Base-by-base conservation (phyloP, 1,140 invertebrate species). In the Papilio aristodemus region DNA sequence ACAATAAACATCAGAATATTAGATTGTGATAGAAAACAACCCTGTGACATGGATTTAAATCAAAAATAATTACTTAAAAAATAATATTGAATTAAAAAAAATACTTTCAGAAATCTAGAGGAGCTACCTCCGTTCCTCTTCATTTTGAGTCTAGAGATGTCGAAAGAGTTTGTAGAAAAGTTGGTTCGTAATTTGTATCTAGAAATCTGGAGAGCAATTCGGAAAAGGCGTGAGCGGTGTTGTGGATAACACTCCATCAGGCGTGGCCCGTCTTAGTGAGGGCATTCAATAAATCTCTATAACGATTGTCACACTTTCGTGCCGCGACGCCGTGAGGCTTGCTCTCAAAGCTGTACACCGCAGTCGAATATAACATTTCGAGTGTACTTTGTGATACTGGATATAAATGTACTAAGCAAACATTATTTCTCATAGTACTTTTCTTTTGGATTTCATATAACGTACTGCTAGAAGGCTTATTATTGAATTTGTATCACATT, bases 251-350 rank as follows among this genome's bases (percentile, higher is more conserved):
- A 19, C 9, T 38, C 36, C 36, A 38, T 62, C 59, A 62, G 32
- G 8, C 17, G 36, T 36, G 25, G 57, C 57, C 7, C 38, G 32
- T 62, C 59, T 17, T 59, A 59, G 57, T 36, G 57, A 14, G 57
- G 32, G 13, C 7, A 32, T 25, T 62, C 59, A 19, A 62, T 62
- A 62, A 62, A 62, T 62, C 59, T 62, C 32, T 62, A 62, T 62
- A 58, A 62, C 59, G 14, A 62, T 36, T 59, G 27, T 62, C 32
- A 38, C 59, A 62, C 36, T 62, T 62, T 62, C 59, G n/a, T 62
- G 59, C 13, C 7, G 36, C 58, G 13, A 7, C 8, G 58, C 59
- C 59, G n/a, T n/a, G 27, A 10, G 59, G 59, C 59, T 11, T 39
- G 59, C 36, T 58, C 57, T 37, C 32, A 62, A 38, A 37, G n/a